Evolutionary conservation across 2,113 vertebrate genomes (phyloP).

Genomic region (Saccopteryx leptura): DNA sequence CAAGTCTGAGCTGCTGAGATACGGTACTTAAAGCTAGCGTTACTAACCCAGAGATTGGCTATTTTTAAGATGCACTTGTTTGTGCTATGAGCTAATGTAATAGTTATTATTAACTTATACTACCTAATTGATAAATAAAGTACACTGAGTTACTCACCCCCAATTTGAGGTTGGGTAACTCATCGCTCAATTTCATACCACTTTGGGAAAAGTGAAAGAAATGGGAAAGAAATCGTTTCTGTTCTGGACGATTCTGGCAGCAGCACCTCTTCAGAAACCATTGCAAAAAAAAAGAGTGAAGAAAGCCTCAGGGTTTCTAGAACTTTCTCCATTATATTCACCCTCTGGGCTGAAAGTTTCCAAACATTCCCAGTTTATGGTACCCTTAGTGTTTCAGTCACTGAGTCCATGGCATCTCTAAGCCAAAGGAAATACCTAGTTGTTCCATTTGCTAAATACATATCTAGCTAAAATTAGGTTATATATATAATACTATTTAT

Average conservation of each 20-base stretch:
- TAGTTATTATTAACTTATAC: neutral
- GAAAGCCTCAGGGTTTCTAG: neutral
- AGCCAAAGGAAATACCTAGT: neutral
- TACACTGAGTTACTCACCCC: neutral
- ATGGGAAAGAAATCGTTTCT: neutral
- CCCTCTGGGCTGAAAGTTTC: neutral
- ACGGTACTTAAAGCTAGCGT: neutral
- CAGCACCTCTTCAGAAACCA: neutral
- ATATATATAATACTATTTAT: neutral
- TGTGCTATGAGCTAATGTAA: neutral
- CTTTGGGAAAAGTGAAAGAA: neutral
- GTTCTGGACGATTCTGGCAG: neutral
- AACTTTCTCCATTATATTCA: neutral
- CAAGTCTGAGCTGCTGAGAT: neutral
- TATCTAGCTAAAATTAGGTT: neutral
- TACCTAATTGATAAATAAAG: conserved; percentile 9
- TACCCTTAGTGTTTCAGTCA: neutral
- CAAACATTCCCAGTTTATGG: neutral
- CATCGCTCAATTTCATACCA: neutral
- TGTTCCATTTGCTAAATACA: neutral
- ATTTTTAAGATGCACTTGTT: neutral
- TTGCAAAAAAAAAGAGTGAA: neutral
- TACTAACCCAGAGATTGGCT: neutral
- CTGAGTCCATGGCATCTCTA: neutral
- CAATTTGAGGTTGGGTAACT: neutral